Evolutionary conservation across 2,113 vertebrate genomes (phyloP).

Genomic region (Progne subis): DNA sequence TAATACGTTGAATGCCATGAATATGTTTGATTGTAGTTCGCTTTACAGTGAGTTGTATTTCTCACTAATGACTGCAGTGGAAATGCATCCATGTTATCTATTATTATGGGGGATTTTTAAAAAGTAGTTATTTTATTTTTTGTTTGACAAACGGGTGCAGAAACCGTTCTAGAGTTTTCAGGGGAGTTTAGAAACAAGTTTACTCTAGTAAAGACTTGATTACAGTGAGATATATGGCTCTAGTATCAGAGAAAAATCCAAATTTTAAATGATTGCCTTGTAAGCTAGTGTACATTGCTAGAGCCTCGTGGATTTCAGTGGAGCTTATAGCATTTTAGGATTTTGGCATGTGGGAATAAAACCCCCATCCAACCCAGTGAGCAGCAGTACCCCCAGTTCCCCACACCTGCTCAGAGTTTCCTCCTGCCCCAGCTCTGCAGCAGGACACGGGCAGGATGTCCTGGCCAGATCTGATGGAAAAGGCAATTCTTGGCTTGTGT

Average conservation of each 20-base stretch:
- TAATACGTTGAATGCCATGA: background rate
- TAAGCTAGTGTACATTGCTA: background rate
- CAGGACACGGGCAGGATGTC: background rate
- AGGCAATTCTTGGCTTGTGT: background rate
- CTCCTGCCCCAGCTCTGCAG: background rate
- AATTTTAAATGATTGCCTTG: background rate
- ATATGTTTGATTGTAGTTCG: background rate
- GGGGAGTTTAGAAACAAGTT: background rate
- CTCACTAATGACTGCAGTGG: background rate
- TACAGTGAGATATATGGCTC: background rate
- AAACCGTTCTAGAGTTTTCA: background rate
- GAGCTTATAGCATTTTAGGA: background rate
- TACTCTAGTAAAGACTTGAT: background rate
- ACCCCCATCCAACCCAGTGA: background rate
- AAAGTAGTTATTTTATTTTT: background rate
- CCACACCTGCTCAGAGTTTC: fast-evolving
- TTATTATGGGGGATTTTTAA: background rate
- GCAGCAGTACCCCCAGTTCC: background rate
- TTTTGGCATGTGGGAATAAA: background rate
- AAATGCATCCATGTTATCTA: background rate
- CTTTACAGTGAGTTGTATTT: background rate
- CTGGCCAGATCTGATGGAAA: background rate
- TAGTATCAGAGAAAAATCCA: background rate
- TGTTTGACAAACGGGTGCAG: background rate
- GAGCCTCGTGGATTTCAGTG: background rate